These are phyloP conservation scores for Atta colombica DNA, from an alignment of 1,140 invertebrate species.

Conservation along the genomic window DNA sequence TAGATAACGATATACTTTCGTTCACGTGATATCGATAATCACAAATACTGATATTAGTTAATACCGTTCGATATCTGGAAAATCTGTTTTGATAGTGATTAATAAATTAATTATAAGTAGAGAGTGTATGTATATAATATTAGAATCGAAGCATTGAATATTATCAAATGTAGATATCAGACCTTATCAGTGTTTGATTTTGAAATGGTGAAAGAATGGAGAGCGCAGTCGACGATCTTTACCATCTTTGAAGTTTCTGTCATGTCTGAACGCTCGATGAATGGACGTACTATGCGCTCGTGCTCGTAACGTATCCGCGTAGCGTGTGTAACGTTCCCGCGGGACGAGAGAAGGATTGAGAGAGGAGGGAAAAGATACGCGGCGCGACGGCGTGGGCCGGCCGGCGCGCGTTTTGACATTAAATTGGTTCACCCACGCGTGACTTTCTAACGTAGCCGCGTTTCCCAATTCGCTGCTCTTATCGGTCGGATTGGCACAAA, in stretches of 20 bases:
- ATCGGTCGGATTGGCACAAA: slow-evolving; percentile 12
- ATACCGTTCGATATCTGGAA: not conserved
- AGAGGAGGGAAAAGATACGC: slow-evolving; percentile 7
- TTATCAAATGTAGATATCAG: not conserved
- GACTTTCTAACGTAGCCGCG: slow-evolving; percentile 66
- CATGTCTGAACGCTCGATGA: slow-evolving; percentile 51
- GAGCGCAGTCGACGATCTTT: slow-evolving; percentile 16
- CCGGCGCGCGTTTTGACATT: slow-evolving; percentile 55
- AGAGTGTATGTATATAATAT: not conserved
- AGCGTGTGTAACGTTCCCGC: slow-evolving; percentile 28
- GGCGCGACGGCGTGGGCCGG: slow-evolving; percentile 50
- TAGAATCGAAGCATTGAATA: not conserved
- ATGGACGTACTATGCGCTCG: slow-evolving; percentile 58
- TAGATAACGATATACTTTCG: not conserved
- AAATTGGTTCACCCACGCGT: slow-evolving; percentile 70
- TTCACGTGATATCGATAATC: not conserved
- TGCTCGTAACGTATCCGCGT: slow-evolving; percentile 57
- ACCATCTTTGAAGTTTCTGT: slow-evolving; percentile 42
- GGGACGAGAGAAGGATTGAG: not conserved
- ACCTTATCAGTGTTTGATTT: not conserved
- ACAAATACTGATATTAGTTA: not conserved
- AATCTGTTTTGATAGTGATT: not conserved
- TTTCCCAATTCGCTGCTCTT: slow-evolving; percentile 62
- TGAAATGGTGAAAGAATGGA: not conserved
- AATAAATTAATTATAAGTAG: not conserved